Evolutionary conservation across 2,797 vertebrate genomes (phyloP), one percentile per base, ranked within the genome.

Genomic region (Galagoides demidoff): DNA sequence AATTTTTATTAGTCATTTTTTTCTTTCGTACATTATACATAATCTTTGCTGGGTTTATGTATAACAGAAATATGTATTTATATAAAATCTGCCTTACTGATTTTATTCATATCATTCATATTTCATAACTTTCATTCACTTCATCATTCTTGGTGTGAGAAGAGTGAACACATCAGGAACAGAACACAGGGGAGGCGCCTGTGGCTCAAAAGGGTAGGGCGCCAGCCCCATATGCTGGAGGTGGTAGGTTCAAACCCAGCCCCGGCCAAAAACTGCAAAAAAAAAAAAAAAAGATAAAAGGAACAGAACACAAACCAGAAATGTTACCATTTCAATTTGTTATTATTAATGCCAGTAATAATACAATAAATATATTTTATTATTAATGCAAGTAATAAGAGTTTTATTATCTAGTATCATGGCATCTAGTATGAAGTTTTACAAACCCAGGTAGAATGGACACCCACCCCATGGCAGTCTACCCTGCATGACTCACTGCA

Each of bases 321-420:
- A 43, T 68, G n/a, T n/a, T 85, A 68, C 27, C 39, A 86, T 92
- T 89, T 94, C 70, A 95, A 55, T 49, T 57, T 68, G n/a, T 81
- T 49, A 37, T 79, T 68, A 78, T 77, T 13, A 63, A 84, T 79
- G 11, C 22, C 61, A 34, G 10, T 61, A 39, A 34, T 76, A 76
- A n/a, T 7, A 43, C 39, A 43, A 43, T 43, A 43, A 43, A 43
- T 43, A 6, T 6, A 43, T 43, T 43, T 43, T 43, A 43, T 43
- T 43, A 43, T 37, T 63, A 49, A 84, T 79, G 11, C 22, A 66
- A 34, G 10, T 61, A 39, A 43, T 76, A 76, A n/a, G 39, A 45
- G 2, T 70, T 90, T 76, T 88, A 37, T 17, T 85, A 59, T 8
- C 20, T 34, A 83, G 27, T 78, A 61, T 55, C 14, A 8, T 52